Percentiles rank a stretch among this genome's conserved stretches.
Conservation (phyloP, 2,797 vertebrate species). For the Poecilia picta region DNA sequence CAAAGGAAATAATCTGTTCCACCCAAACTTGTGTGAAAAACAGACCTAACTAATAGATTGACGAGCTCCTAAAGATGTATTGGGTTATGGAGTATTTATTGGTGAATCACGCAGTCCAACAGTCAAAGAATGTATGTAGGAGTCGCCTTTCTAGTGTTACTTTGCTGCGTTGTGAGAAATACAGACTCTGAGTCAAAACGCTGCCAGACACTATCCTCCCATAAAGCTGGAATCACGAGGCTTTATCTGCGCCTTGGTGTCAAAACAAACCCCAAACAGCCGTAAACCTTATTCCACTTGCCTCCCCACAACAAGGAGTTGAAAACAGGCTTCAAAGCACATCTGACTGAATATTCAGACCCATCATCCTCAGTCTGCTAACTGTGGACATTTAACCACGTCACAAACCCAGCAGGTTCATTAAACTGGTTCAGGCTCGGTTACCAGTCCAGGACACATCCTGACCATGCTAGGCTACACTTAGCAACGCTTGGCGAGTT, state of each 20-base stretch:
- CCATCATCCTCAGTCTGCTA: not conserved
- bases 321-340: not conserved
- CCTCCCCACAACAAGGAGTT: slow-evolving; percentile 23
- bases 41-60: no score
- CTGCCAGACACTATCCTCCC: slow-evolving; percentile 28
- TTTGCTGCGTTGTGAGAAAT: slow-evolving; percentile 15
- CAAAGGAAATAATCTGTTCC: not conserved
- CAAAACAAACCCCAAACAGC: slow-evolving; percentile 50
- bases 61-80: no score
- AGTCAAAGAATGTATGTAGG: not conserved
- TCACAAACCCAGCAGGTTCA: not conserved
- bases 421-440: not conserved
- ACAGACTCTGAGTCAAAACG: slow-evolving; percentile 32
- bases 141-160: slow-evolving; percentile 16
- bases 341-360: not conserved
- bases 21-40: not conserved
- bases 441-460: not conserved
- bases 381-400: not conserved
- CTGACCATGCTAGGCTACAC: not conserved
- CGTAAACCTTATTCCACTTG: slow-evolving; percentile 31
- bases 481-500: not conserved
- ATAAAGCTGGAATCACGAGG: slow-evolving; percentile 60
- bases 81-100: no score
- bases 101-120: no score
- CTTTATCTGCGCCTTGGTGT: slow-evolving; percentile 49